Conservation (phyloP, 2,797 vertebrate genomes). For the Rhincodon typus region DNA sequence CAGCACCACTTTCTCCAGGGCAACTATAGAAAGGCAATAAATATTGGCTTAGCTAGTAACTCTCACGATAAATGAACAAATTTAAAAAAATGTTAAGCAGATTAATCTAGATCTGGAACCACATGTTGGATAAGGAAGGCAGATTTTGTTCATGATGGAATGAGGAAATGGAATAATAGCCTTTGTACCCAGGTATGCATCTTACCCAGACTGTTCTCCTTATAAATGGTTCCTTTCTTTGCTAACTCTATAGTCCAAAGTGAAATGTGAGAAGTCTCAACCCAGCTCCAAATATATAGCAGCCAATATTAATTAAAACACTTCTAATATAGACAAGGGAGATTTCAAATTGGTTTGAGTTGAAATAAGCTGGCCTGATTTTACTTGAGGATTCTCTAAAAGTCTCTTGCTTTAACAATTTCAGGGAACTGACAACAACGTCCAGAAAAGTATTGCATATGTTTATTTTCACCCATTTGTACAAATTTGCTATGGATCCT, state of each 20-base stretch:
- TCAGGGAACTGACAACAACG: background rate
- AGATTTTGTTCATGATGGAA: too few relatives aligned
- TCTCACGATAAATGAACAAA: too few relatives aligned
- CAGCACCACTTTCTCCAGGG: too few relatives aligned
- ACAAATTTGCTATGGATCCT: background rate
- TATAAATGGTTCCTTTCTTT: background rate
- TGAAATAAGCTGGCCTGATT: background rate
- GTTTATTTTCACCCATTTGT: background rate
- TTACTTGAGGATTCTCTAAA: too few relatives aligned
- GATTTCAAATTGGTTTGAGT: background rate
- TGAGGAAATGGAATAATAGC: background rate
- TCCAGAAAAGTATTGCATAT: background rate
- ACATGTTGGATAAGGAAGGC: too few relatives aligned
- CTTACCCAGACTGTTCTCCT: background rate
- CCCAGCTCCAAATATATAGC: background rate
- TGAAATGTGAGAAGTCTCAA: background rate
- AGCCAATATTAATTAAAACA: background rate
- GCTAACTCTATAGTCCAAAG: background rate
- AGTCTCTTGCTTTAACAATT: background rate
- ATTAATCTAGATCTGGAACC: too few relatives aligned
- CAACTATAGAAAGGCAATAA: too few relatives aligned
- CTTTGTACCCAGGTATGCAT: background rate
- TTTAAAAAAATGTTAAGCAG: too few relatives aligned
- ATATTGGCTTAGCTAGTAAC: too few relatives aligned
- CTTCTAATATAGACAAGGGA: background rate